Evolutionary conservation across 2,888 invertebrate species (phyloP), one percentile per base, ranked within the genome.

Genomic region (Stomorhina lunata): DNA sequence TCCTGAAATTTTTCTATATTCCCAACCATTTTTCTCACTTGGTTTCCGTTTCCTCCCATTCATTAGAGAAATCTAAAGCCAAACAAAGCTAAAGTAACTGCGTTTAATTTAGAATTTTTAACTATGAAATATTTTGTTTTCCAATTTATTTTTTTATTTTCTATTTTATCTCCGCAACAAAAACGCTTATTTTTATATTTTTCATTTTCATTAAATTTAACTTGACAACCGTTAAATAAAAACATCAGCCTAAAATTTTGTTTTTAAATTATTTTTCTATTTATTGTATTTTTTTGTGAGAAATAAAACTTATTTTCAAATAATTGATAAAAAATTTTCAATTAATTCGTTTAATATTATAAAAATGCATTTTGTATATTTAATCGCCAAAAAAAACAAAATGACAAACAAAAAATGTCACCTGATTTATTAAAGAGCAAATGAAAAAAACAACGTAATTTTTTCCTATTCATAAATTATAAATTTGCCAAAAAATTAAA

Each of bases 161-260:
- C 34, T 17, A 6, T 45, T 71, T 32, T 2, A 10, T 6, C 6
- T 32, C 57, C 37, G 37, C 3, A n/a, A 34, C 20, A 57, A 57
- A 12, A 22, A 57, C 4, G 12, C 20, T 37, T 34, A 4, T 34
- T 59, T 37, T 59, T 22, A 0, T 32, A 27, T 7, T 40, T 22
- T n/a, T 37, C 6, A 32, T 43, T 4, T 37, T 37, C 9, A 20
- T 69, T 27, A 10, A 15, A 53, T 53, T 17, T 7, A 66, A n/a
- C 45, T 37, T 66, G 66, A 59, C 48, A 76, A 29, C 57, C 53
- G 17, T 65, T 37, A 37, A 10, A 12, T 4, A 53, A 32, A 65
- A 2, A 55, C 32, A 66, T 66, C 75, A 57, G 45, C 20, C 15
- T 6, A 2, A 75, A 50, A 17, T 10, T 20, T 32, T 50, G 15